phyloP scores from a whole-genome alignment of 2,797 vertebrate genomes.

The Lacerta bilineata region DNA sequence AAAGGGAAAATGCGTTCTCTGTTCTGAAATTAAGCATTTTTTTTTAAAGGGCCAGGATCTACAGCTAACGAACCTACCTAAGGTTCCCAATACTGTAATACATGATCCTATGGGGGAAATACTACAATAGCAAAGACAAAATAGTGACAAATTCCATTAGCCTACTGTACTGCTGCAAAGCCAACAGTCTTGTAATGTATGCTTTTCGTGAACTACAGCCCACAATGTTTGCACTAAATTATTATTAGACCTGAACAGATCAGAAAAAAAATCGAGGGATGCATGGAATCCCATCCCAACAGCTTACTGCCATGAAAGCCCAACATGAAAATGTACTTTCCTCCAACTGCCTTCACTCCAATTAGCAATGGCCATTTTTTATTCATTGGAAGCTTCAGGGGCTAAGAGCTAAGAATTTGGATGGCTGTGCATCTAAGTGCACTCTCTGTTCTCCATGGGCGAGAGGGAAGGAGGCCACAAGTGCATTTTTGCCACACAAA shows the following conservation, averaged over 20 bases:
- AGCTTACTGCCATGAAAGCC: not conserved
- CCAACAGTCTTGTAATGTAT: not conserved
- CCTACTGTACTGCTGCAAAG: not conserved
- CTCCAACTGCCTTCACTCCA: not conserved
- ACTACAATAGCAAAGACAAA: conserved; percentile 17
- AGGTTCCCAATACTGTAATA: conserved; percentile 42
- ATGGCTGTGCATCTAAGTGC: not conserved
- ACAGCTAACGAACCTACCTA: conserved; percentile 40
- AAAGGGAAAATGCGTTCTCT: conserved; percentile 3
- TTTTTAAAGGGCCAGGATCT: conserved; percentile 16
- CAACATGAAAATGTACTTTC: not conserved
- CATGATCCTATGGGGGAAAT: not conserved
- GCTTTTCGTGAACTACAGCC: not conserved
- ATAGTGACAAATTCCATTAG: not conserved
- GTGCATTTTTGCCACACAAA: not conserved
- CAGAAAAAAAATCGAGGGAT: not conserved
- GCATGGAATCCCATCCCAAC: not conserved
- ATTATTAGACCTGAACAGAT: not conserved
- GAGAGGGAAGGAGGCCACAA: not conserved
- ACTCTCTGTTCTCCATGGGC: not conserved
- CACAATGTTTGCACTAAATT: no score
- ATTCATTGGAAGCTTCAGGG: not conserved
- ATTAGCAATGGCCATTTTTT: not conserved
- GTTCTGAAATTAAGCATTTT: not conserved
- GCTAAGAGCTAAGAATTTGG: not conserved